Evolutionary conservation across 2,888 invertebrate species (phyloP), one percentile per base, ranked within the genome.

Genomic region (Papilio elwesi): DNA sequence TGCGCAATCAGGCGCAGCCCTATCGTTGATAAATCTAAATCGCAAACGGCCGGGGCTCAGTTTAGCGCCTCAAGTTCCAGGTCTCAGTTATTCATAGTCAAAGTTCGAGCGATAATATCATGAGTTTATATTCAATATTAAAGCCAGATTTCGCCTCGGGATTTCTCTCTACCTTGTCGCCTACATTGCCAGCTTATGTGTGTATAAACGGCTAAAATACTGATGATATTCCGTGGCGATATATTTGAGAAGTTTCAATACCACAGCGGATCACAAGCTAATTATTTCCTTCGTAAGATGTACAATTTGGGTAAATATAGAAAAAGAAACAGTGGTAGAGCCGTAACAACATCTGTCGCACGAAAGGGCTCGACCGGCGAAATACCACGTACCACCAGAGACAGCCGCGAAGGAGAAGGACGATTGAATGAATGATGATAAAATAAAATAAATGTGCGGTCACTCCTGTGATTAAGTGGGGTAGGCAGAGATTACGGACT

Each of bases 101-200:
- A 82, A 82, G 76, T 80, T 73, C 57, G 74, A 74, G 77, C 75
- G 76, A 78, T 78, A 77, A 79, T 77, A 71, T 76, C 74, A 73
- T 69, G 73, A 74, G 77, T 76, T 76, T 77, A 76, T 76, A 78
- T 77, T 79, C 78, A 78, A 80, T 81, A 78, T 80, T 75, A 76
- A 52, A 73, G 74, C 70, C 75, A 79, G 77, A 79, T 78, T 77
- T 74, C 71, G 70, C 74, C 73, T 76, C 71, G 76, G 66, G 55
- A 73, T 52, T 73, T 48, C 55, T 55, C 51, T 43, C 38, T 65
- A 11, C 63, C 52, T 16, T 59, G 47, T 67, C 59, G 63, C 63
- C 59, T 64, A 55, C 55, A 48, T 70, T 64, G 47, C 11, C 11
- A 64, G 16, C 43, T 64, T 62, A 52, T 64, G 55, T 65, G 55